phyloP scores from a whole-genome alignment of 2,113 vertebrate genomes.

The Seriola quinqueradiata region DNA sequence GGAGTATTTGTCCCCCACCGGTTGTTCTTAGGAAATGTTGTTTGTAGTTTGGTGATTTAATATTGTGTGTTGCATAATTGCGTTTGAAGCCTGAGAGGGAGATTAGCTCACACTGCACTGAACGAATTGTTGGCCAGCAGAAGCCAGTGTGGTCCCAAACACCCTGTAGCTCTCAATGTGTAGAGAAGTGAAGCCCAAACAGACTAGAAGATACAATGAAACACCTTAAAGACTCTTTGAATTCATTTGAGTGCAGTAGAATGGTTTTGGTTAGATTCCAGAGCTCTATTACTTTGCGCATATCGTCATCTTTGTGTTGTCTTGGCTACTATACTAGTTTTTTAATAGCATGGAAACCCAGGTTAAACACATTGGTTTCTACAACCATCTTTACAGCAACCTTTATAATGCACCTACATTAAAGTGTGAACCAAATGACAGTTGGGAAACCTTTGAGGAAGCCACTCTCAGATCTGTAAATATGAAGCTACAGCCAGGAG shows the following conservation, averaged over 20 bases:
- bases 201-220: background rate
- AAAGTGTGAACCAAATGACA: background rate
- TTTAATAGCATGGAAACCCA: no score
- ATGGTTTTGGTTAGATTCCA: background rate
- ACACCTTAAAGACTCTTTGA: background rate
- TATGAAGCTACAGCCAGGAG: background rate
- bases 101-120: constrained; percentile 27
- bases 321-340: background rate
- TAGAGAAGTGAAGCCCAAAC: background rate
- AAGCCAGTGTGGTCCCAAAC: background rate
- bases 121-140: constrained; percentile 24
- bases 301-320: background rate
- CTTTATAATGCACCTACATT: background rate
- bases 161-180: constrained; percentile 2
- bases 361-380: background rate
- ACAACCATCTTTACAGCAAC: background rate
- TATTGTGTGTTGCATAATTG: constrained; percentile 49
- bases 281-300: background rate
- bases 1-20: background rate
- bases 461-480: no score
- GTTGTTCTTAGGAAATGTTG: constrained; percentile 18
- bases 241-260: background rate
- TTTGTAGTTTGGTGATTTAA: constrained; percentile 37
- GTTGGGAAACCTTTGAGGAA: background rate
- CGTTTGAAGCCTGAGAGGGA: constrained; percentile 45